Base-by-base conservation (phyloP, 2,888 invertebrate genomes). In the Napeogenes sylphis region DNA sequence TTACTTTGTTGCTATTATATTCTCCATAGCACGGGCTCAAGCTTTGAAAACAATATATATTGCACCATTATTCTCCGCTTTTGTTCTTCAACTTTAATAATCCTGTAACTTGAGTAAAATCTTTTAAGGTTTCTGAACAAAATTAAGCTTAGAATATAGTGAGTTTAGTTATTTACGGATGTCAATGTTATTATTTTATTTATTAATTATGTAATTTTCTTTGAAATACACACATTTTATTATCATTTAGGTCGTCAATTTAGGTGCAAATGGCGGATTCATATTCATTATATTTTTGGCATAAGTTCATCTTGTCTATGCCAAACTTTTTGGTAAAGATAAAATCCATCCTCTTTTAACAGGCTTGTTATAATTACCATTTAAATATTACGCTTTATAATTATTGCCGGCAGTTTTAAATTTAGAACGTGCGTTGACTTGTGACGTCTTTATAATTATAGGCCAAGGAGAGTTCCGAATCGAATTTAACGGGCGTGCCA, bases 401-500 rank as follows among this genome's bases (percentile, higher is more conserved):
- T 33, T 21, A 46, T 59, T 46, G 6, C 53, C 12, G 45, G 12
- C 47, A 45, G 58, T 65, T 65, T 60, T 45, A 58, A 54, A 55
- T 58, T 33, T 33, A 62, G 47, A 42, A 35, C 45, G 33, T 51
- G 8, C 30, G 69, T 65, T 70, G 64, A 66, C 69, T 66, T 30
- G 64, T 75, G 74, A 75, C 77, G 75, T 68, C 55, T 59, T 60
- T 55, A 55, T 65, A 66, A 70, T 71, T 73, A 77, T 82, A 75
- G 84, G 84, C 80, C 84, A 84, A 83, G 84, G 84, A 81, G 80
- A 80, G 61, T 51, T 54, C 54, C 67, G 66, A 75, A 75, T 72
- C 71, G 67, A 75, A 68, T 69, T 72, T 66, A 71, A 71, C 70
- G 60, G 66, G 64, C 66, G 75, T 72, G 76, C 77, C 72, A 73